Percentiles rank a stretch among this genome's conserved stretches.
These are phyloP conservation scores for Ageneiosus marmoratus DNA, from an alignment of 2,113 vertebrate genomes.

Conservation along the genomic window DNA sequence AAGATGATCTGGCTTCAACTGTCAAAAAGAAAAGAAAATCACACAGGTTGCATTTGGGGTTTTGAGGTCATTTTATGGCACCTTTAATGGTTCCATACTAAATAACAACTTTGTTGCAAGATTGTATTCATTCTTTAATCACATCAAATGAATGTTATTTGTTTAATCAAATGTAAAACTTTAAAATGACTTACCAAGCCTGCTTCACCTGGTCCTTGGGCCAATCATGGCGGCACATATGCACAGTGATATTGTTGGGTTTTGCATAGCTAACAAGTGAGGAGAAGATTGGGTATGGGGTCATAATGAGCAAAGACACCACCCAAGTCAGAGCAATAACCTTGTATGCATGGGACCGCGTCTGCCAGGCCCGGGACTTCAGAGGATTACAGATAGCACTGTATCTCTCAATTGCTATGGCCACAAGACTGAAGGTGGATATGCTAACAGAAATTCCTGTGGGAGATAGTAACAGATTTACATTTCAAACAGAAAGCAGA, in stretches of 20 bases:
- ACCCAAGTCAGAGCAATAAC: conserved; percentile 90
- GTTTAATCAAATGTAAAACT: background rate
- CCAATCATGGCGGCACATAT: conserved; percentile 83
- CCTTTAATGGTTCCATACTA: background rate
- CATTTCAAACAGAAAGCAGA: background rate
- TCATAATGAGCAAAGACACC: conserved; percentile 86
- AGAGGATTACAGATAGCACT: conserved; percentile 95
- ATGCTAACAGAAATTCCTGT: conserved; percentile 93
- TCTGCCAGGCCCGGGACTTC: conserved; percentile 93
- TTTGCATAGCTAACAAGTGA: conserved; percentile 62
- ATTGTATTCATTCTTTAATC: background rate
- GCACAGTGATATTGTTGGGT: conserved; percentile 63
- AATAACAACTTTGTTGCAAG: background rate
- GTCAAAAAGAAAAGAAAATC: too few relatives aligned
- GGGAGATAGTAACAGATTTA: conserved; percentile 2
- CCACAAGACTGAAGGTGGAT: conserved; percentile 92
- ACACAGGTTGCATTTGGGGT: too few relatives aligned
- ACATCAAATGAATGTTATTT: background rate
- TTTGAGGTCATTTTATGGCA: too few relatives aligned
- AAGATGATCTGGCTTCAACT: too few relatives aligned
- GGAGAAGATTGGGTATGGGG: conserved; percentile 88
- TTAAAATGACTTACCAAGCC: conserved; percentile 79
- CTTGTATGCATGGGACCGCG: conserved; percentile 87
- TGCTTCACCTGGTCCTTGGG: conserved; percentile 76
- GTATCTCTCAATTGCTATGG: conserved; percentile 94